Evolutionary conservation across 2,113 vertebrate genomes (phyloP).

Genomic region (Ceuthmochares aereus): DNA sequence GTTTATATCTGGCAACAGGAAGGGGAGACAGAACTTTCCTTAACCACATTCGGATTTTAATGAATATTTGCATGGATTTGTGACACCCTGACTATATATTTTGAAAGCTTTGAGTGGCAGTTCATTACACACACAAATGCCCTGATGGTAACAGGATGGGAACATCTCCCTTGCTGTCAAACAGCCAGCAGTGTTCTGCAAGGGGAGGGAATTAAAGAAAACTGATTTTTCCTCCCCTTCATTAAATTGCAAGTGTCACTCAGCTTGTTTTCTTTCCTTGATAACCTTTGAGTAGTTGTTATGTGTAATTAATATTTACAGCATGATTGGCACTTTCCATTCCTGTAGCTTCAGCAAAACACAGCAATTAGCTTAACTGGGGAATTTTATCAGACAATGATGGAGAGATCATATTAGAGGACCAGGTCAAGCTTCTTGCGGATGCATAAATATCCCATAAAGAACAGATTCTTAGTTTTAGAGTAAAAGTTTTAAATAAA

Average conservation of each 20-base stretch:
- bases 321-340: background rate
- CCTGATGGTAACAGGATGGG: background rate
- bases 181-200: background rate
- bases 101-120: background rate
- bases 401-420: background rate
- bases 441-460: background rate
- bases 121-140: background rate
- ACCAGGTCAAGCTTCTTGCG: background rate
- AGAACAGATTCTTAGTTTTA: background rate
- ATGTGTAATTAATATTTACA: background rate
- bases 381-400: background rate
- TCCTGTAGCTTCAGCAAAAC: background rate
- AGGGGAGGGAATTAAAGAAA: background rate
- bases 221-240: background rate
- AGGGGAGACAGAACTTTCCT: background rate
- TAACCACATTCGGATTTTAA: background rate
- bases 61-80: background rate
- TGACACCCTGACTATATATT: background rate
- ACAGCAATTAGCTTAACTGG: background rate
- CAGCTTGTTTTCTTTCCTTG: background rate
- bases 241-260: background rate
- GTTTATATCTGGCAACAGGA: background rate
- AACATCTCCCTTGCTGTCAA: background rate
- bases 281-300: background rate
- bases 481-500: background rate